Evolutionary conservation across 2,888 invertebrate species (phyloP), one percentile per base, ranked within the genome.

Genomic region (Zelleria hepariella): DNA sequence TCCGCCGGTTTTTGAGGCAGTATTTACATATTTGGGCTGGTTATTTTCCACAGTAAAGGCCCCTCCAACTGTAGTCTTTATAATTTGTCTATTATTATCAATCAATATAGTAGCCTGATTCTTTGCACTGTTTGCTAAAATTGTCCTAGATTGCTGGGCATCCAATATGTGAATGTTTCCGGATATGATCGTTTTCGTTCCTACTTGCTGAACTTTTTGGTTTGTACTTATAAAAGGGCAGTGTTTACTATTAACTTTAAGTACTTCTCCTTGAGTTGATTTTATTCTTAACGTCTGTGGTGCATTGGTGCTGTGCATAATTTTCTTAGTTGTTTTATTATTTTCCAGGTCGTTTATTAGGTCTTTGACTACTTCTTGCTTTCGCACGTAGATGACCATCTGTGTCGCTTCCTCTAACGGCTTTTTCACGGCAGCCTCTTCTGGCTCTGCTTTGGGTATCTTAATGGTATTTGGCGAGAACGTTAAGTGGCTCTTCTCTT

Each of bases 381-480:
- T 88, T 63, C 87, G 73, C 1, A 89, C 80, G 62, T 85, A 86
- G 59, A 87, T 87, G 8, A 87, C 81, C 87, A 88, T 87, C 71
- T 88, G 85, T 51, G 87, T 86, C 0, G 89, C 89, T 65, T 88
- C 89, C 67, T 90, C 90, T 65, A 80, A 63, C 5, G 74, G 68
- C 59, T 78, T 80, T 66, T 78, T 83, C 5, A 66, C 60, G 58
- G 66, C 67, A 6, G 73, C 62, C 65, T 85, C 83, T 62, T 82
- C 79, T 6, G 75, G 62, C 58, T 86, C 83, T 42, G 90, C 82
- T 67, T 91, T 90, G 24, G 91, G 79, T 53, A 93, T 87, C 81
- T 93, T 93, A 65, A 93, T 92, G 59, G 91, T 89, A 64, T 92
- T 92, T 4, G 94, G 93, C 21, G 93, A 93, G 74, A 93, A 94